Conservation (phyloP, 2,888 invertebrate genomes). For the Antheraea yamamai region DNA sequence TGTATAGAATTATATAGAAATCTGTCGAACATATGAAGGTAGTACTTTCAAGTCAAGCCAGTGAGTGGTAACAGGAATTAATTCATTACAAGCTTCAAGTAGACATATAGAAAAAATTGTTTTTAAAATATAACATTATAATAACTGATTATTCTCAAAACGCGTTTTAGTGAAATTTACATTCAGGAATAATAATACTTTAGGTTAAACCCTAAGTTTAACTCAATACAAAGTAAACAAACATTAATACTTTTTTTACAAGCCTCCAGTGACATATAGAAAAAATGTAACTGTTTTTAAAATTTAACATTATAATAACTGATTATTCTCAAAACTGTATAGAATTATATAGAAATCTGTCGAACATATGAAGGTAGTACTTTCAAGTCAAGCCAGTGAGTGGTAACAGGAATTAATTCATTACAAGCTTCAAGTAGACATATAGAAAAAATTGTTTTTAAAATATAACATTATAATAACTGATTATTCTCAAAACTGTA, state of each 20-base stretch:
- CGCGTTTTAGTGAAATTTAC: background rate
- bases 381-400: background rate
- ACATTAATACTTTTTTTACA: background rate
- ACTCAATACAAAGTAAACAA: background rate
- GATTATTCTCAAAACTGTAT: background rate
- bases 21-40: background rate
- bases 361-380: background rate
- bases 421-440: too few species aligned
- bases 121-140: too few species aligned
- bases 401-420: background rate
- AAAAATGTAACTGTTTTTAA: background rate
- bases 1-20: background rate
- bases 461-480: too few species aligned
- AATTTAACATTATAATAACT: background rate
- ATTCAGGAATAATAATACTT: background rate
- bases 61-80: background rate
- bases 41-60: background rate
- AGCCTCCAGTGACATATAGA: background rate
- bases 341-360: background rate
- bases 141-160: too few species aligned
- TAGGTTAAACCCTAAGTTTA: background rate
- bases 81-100: too few species aligned
- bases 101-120: too few species aligned
- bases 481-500: background rate
- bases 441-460: too few species aligned